These are phyloP conservation scores for Callopanchax toddi DNA, from an alignment of 2,113 vertebrate genomes.

Conservation along the genomic window DNA sequence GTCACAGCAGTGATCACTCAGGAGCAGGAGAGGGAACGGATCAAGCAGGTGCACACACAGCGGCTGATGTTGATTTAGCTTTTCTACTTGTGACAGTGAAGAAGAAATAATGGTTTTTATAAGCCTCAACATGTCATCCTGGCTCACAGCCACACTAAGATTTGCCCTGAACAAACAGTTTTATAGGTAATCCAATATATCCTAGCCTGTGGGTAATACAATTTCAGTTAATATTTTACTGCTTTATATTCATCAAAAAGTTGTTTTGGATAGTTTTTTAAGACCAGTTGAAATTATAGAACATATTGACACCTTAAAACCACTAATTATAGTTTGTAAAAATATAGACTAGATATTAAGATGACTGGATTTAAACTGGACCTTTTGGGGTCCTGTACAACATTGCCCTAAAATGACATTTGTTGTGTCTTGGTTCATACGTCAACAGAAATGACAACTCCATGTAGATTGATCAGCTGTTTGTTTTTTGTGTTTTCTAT, in stretches of 20 bases:
- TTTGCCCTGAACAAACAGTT: not conserved
- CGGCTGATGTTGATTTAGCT: not conserved
- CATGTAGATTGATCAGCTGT: no score
- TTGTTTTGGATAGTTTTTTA: constrained; percentile 4
- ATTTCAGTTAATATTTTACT: constrained; percentile 20
- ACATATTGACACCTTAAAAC: no score
- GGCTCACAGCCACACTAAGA: not conserved
- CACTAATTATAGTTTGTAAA: no score
- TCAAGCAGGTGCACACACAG: constrained; percentile 86
- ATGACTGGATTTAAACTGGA: not conserved
- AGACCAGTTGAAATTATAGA: not conserved
- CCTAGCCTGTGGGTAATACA: constrained; percentile 4
- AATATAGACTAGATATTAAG: no score
- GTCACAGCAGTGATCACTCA: constrained; percentile 89
- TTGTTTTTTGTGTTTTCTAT: constrained; percentile 18
- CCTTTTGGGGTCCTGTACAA: no score
- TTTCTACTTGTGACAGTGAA: not conserved
- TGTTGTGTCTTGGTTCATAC: no score
- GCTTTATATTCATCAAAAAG: not conserved
- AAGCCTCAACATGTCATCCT: not conserved
- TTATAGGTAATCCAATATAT: not conserved
- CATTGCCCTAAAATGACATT: no score
- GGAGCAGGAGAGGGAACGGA: constrained; percentile 95
- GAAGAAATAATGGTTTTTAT: not conserved
- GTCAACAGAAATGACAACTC: no score